Conservation (phyloP, 2,888 invertebrate species). For the Endotricha flammealis region DNA sequence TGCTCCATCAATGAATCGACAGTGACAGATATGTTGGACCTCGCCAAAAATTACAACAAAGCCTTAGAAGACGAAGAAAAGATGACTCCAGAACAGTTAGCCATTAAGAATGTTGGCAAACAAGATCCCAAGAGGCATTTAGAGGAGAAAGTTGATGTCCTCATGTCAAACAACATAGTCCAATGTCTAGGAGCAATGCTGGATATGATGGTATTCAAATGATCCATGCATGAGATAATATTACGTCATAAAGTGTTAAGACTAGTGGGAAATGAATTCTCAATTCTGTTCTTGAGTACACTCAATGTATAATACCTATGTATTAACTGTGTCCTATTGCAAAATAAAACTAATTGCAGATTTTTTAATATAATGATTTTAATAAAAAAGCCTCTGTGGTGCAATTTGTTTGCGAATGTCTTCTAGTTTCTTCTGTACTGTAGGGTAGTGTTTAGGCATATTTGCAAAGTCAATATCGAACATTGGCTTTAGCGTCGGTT, state of each 20-base stretch:
- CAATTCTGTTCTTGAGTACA: constrained; percentile 27
- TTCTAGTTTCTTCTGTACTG: constrained; percentile 37
- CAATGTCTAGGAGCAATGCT: constrained; percentile 98
- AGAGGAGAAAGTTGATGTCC: constrained; percentile 97
- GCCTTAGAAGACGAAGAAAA: constrained; percentile 99
- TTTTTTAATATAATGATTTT: constrained; percentile 32
- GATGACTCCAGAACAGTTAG: constrained; percentile 99
- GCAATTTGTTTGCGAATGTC: constrained; percentile 54
- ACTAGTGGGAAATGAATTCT: constrained; percentile 49
- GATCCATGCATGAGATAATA: constrained; percentile 42
- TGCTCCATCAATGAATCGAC: constrained; percentile 95
- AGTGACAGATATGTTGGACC: constrained; percentile 96
- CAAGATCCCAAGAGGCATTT: constrained; percentile 99
- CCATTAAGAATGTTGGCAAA: constrained; percentile 99
- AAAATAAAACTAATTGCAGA: constrained; percentile 54
- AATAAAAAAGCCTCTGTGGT: constrained; percentile 50
- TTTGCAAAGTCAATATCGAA: constrained; percentile 58
- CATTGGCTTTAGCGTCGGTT: constrained; percentile 49
- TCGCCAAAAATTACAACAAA: constrained; percentile 98
- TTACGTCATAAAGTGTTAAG: constrained; percentile 47
- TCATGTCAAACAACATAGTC: constrained; percentile 98
- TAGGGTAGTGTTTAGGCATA: constrained; percentile 33
- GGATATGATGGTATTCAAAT: constrained; percentile 81
- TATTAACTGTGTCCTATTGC: constrained; percentile 47
- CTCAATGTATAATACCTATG: constrained; percentile 53